Percentiles rank a stretch among this genome's conserved stretches.
Evolutionary conservation across 2,888 invertebrate genomes (phyloP).

Genomic region (Fragum sueziense): DNA sequence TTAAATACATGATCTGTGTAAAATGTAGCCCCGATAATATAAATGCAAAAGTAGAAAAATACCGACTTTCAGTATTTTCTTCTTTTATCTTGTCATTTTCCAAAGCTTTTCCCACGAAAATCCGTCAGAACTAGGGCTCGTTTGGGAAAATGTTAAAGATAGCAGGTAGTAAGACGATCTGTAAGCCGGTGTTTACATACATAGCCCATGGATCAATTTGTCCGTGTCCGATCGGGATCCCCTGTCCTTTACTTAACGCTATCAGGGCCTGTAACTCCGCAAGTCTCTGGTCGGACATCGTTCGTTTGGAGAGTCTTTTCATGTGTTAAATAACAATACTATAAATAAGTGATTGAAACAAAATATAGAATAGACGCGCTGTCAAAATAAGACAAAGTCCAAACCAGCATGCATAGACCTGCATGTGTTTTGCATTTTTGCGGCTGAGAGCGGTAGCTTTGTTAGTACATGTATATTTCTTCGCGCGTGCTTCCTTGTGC

Average conservation of each 20-base stretch:
- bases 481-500: too few relatives aligned
- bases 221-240: conserved; percentile 65
- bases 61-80: not conserved
- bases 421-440: too few relatives aligned
- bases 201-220: conserved; percentile 63
- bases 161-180: not conserved
- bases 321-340: too few relatives aligned
- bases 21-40: too few relatives aligned
- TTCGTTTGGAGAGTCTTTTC: conserved; percentile 54
- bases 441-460: too few relatives aligned
- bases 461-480: too few relatives aligned
- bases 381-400: too few relatives aligned
- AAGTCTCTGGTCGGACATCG: conserved; percentile 71
- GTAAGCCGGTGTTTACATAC: conserved; percentile 63
- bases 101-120: not conserved
- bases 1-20: too few relatives aligned
- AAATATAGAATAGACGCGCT: too few relatives aligned
- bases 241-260: conserved; percentile 64
- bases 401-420: too few relatives aligned
- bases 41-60: not conserved
- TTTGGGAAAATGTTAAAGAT: not conserved
- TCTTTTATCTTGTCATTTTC: not conserved
- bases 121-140: too few relatives aligned
- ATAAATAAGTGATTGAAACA: too few relatives aligned
- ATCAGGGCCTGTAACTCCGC: conserved; percentile 72